phyloP scores from a whole-genome alignment of 1,140 invertebrate genomes.

The Thalassaphorura encarpata region DNA sequence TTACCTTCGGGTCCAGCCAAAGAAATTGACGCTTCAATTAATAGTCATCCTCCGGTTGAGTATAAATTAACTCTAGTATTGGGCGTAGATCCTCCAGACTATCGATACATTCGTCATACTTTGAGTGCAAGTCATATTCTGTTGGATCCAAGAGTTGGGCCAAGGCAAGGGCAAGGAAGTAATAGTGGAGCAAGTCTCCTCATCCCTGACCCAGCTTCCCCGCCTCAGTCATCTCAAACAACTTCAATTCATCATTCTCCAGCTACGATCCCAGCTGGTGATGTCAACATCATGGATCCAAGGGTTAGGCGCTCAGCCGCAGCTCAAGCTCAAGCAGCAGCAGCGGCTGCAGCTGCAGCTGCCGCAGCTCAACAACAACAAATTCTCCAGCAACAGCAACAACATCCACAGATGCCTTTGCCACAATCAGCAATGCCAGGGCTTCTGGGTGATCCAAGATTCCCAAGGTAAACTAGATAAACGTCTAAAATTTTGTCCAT shows the following conservation, averaged over 20 bases:
- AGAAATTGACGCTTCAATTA: conserved; percentile 70
- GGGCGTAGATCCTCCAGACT: conserved; percentile 52
- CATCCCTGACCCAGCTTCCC: background rate
- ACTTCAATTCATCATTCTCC: background rate
- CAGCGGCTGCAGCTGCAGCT: background rate
- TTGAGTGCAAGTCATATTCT: conserved; percentile 12
- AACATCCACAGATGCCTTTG: too few relatives aligned
- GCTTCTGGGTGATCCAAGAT: background rate
- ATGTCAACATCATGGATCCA: background rate
- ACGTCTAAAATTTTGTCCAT: background rate
- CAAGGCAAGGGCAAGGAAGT: background rate
- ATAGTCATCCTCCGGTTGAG: conserved; percentile 57
- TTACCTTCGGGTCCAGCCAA: conserved; percentile 48
- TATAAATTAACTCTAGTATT: conserved; percentile 57
- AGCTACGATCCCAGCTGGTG: background rate
- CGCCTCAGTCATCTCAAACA: background rate
- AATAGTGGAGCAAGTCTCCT: conserved; percentile 2
- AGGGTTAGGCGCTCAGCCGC: background rate
- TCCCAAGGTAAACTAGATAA: background rate
- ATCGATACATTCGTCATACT: conserved; percentile 57
- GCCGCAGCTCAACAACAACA: too few relatives aligned
- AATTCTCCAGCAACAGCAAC: conserved; percentile 2
- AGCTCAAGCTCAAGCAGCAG: conserved; percentile 12
- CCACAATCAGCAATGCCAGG: background rate
- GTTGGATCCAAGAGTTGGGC: conserved; percentile 21